Percentiles rank a stretch among this genome's conserved stretches.
Evolutionary conservation across 2,113 vertebrate species (phyloP).

Genomic region (Gambusia holbrooki): DNA sequence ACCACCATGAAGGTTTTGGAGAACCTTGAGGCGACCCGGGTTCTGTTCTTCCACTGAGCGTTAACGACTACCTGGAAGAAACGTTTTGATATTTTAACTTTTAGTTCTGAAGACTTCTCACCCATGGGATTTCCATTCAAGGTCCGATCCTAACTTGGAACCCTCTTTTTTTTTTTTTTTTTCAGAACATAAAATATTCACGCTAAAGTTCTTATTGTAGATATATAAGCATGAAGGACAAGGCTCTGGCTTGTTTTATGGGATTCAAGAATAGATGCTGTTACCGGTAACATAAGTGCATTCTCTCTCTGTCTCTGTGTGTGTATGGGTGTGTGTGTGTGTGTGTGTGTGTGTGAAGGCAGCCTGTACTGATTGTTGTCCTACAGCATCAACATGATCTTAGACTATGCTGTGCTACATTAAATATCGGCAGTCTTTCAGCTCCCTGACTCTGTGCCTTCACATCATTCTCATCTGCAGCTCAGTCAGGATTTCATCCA

Average conservation of each 20-base stretch:
- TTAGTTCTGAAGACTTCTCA: too few relatives aligned
- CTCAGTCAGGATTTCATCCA: not conserved
- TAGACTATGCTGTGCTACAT: slow-evolving; percentile 62
- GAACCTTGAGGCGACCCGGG: not conserved
- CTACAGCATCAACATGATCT: slow-evolving; percentile 64
- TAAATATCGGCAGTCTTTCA: slow-evolving; percentile 70
- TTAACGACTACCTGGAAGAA: not conserved
- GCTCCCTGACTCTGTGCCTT: slow-evolving; percentile 38
- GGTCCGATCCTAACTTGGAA: not conserved
- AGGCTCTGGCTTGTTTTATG: slow-evolving; percentile 8
- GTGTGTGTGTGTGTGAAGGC: slow-evolving; percentile 33
- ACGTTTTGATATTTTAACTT: not conserved
- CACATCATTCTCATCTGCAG: not conserved
- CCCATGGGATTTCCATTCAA: not conserved
- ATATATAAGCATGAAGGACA: not conserved
- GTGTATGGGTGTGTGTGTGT: too few relatives aligned
- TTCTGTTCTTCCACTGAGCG: not conserved
- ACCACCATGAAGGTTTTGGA: not conserved
- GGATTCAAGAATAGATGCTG: slow-evolving; percentile 19
- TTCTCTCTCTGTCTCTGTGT: not conserved
- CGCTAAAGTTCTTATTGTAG: not conserved
- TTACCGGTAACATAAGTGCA: not conserved
- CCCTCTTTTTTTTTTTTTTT: not conserved
- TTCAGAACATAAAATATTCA: not conserved
- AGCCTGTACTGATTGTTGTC: slow-evolving; percentile 39